Evolutionary conservation across 2,797 vertebrate genomes (phyloP).

Genomic region (Kryptolebias ocellatus): DNA sequence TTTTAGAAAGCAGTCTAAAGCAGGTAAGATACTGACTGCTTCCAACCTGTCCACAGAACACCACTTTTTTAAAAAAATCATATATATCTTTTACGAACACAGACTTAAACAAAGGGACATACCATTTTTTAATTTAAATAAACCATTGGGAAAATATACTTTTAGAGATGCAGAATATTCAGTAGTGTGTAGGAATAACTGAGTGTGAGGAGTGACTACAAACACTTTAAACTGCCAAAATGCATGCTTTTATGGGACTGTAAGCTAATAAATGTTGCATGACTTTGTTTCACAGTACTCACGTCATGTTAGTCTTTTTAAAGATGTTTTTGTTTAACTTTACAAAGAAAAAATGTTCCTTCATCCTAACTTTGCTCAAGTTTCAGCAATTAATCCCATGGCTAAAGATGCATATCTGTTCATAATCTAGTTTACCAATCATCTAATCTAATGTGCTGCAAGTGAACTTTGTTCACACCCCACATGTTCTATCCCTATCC

Average conservation of each 20-base stretch:
- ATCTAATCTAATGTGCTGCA: conserved; percentile 65
- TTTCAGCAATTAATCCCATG: conserved; percentile 61
- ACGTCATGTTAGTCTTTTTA: too few relatives aligned
- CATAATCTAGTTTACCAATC: conserved; percentile 68
- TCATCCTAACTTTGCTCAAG: conserved; percentile 56
- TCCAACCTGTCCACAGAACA: too few relatives aligned
- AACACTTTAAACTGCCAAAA: neutral
- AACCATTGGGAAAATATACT: too few relatives aligned
- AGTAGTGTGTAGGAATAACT: too few relatives aligned
- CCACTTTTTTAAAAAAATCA: too few relatives aligned
- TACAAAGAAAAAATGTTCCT: conserved; percentile 22
- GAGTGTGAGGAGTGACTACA: neutral
- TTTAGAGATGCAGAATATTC: too few relatives aligned
- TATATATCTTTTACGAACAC: too few relatives aligned
- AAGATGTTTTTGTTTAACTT: conserved; percentile 3
- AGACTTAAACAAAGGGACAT: too few relatives aligned
- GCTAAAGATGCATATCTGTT: conserved; percentile 67
- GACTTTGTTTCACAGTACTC: conserved; percentile 20
- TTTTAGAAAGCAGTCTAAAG: too few relatives aligned
- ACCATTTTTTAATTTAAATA: too few relatives aligned
- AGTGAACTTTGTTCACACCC: conserved; percentile 67
- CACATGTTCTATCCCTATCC: conserved; percentile 53
- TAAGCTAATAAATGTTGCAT: conserved; percentile 12
- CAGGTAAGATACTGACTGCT: too few relatives aligned
- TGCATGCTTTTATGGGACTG: conserved; percentile 1